Conservation (phyloP, 2,113 vertebrate genomes). For the Rhinolophus ferrumequinum region DNA sequence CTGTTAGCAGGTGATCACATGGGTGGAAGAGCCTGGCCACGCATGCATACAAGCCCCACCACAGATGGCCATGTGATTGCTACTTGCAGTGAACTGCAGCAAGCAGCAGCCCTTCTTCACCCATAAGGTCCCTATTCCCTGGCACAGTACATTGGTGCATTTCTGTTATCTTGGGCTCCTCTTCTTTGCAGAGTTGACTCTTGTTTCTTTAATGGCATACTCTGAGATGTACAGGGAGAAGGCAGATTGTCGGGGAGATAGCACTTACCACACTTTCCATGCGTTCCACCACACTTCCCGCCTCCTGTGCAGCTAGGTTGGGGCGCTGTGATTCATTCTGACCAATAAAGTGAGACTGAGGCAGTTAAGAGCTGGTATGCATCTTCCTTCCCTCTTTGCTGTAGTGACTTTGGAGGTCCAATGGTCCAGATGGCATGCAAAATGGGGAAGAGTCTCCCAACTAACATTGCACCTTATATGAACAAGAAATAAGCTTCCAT, state of each 20-base stretch:
- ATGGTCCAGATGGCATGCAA: not conserved
- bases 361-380: fast-evolving
- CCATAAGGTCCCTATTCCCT: not conserved
- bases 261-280: not conserved
- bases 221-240: not conserved
- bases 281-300: not conserved
- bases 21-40: not conserved
- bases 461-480: not conserved
- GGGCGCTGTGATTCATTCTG: not conserved
- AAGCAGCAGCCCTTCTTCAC: not conserved
- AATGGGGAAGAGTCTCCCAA: not conserved
- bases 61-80: not conserved
- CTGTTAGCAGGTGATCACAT: not conserved
- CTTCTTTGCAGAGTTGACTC: not conserved
- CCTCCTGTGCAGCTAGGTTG: not conserved
- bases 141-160: not conserved
- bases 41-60: not conserved
- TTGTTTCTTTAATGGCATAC: fast-evolving
- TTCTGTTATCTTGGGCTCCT: not conserved
- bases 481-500: not conserved
- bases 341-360: not conserved
- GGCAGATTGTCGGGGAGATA: not conserved
- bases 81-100: not conserved
- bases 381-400: not conserved
- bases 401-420: not conserved